Base-by-base conservation (phyloP, 2,797 vertebrate genomes). In the Amblyraja radiata region DNA sequence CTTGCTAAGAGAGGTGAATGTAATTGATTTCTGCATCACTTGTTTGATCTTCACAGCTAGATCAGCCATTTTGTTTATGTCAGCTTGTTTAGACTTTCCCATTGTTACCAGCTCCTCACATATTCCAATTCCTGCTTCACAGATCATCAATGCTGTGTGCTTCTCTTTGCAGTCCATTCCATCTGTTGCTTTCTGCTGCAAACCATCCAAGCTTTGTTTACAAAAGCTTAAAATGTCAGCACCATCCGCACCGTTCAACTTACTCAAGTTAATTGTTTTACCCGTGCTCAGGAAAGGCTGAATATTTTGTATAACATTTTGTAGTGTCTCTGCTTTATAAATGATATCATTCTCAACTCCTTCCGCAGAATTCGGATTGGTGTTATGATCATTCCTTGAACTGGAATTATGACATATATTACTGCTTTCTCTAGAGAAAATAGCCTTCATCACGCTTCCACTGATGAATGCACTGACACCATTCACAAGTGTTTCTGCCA, bases 51-150 rank as follows among this genome's bases (percentile, higher is more conserved):
- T 39, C 18, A 14, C n/a, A 18, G 63, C 18, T 11, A 93, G 9
- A 0, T 71, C 7, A 14, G 3, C 2, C 90, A 93, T 93, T 18
- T 13, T 10, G 7, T 63, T 65, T 32, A 11, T 28, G 63, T 65
- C 84, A 61, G 5, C 11, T 65, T 1, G 9, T 1, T 84, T 61
- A 90, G 93, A 46, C 93, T 80, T 11, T 93, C 93, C 25, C 93
- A 93, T 36, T 79, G 77, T 93, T 93, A 86, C 46, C 93, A 86
- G 78, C 81, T 93, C 14, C 93, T 28, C 90, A 93, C 94, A 93
- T 93, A 94, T 86, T 94, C 93, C 74, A 88, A 86, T 79, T 94
- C 83, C 14, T 93, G 93, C 58, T 94, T 93, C 78, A 93, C 94
- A 81, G 39, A 54, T 81, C 36, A 81, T 7, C 16, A 46, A 1